phyloP scores from a whole-genome alignment of 2,888 invertebrate genomes.

The Tetranychus piercei region DNA sequence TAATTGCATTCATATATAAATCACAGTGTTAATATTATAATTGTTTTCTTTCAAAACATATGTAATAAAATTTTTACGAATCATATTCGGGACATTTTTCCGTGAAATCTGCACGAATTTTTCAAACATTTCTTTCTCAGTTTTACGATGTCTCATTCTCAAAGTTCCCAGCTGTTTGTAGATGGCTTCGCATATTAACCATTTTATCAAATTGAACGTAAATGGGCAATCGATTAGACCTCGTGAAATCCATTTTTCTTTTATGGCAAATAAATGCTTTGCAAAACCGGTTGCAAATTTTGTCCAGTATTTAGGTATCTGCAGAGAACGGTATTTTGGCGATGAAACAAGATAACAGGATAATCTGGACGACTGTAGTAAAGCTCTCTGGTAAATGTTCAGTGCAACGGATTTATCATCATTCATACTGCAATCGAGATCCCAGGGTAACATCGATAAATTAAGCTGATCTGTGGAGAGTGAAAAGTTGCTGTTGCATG shows the following conservation, averaged over 20 bases:
- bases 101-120: neutral
- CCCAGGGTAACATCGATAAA: neutral
- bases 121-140: neutral
- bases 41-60: neutral
- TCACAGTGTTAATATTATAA: neutral
- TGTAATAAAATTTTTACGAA: neutral
- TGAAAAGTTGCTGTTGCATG: neutral
- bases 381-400: slow-evolving; percentile 14
- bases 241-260: neutral
- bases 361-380: slow-evolving; percentile 15
- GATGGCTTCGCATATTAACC: neutral
- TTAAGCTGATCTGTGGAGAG: neutral
- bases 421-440: slow-evolving; percentile 1
- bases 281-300: neutral
- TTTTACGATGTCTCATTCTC: neutral
- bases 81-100: neutral
- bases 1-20: neutral
- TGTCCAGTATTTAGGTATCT: neutral
- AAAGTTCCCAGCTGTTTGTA: neutral
- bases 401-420: neutral
- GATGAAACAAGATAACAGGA: slow-evolving; percentile 3
- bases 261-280: neutral
- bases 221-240: neutral
- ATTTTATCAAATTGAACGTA: neutral
- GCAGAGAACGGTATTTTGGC: neutral